Evolutionary conservation across 2,113 vertebrate genomes (phyloP).

Genomic region (Mirza zaza): DNA sequence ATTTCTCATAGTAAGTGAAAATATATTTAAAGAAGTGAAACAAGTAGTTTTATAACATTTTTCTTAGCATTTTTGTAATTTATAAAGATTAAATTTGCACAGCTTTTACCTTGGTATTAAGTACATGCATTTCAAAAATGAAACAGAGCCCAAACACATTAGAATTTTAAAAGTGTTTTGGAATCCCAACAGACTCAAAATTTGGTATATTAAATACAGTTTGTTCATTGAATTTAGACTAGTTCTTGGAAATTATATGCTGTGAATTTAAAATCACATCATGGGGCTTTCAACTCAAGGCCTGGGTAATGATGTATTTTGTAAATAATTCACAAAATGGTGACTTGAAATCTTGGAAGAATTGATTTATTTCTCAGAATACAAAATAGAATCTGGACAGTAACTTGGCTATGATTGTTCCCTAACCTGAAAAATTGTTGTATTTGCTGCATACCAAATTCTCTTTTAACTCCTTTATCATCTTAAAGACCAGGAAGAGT

Average conservation of each 20-base stretch:
- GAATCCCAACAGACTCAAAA: neutral
- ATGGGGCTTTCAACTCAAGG: constrained; percentile 15
- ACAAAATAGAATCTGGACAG: neutral
- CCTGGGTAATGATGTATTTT: constrained; percentile 46
- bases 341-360: constrained; percentile 10
- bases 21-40: constrained; percentile 6
- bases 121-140: neutral
- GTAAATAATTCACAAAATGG: constrained; percentile 49
- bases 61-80: constrained; percentile 31
- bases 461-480: neutral
- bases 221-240: constrained; percentile 18
- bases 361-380: constrained; percentile 53
- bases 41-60: neutral
- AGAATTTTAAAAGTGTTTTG: constrained; percentile 13
- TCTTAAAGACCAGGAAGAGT: neutral
- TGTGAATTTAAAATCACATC: constrained; percentile 28
- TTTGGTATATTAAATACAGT: constrained; percentile 22
- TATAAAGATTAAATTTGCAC: neutral
- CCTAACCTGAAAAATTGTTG: constrained; percentile 9
- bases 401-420: neutral
- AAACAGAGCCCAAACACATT: neutral
- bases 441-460: neutral
- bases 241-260: constrained; percentile 18
- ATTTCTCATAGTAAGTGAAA: constrained; percentile 5
- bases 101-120: constrained; percentile 20